phyloP scores from a whole-genome alignment of 23 tunicate genomes.

The Ascidia mentula region DNA sequence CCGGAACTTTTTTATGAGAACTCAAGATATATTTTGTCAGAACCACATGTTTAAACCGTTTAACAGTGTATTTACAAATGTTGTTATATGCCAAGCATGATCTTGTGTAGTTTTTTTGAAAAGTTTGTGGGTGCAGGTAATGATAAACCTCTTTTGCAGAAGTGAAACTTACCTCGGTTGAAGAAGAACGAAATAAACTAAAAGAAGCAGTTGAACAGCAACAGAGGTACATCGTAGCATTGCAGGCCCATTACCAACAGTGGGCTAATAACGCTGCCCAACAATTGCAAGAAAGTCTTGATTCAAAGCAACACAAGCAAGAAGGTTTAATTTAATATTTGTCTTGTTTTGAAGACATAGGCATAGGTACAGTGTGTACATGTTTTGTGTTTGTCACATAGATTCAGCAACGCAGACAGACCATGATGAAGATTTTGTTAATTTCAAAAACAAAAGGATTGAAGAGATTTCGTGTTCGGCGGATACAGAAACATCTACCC shows the following conservation, averaged over 20 bases:
- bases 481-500: neutral
- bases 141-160: no score
- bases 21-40: no score
- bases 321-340: neutral
- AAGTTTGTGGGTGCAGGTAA: no score
- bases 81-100: no score
- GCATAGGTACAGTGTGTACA: no score
- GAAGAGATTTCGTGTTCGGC: neutral
- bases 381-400: neutral
- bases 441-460: no score
- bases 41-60: no score
- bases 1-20: no score
- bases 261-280: conserved; percentile 60
- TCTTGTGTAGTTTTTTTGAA: no score
- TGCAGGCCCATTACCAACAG: conserved; percentile 69
- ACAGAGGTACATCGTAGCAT: conserved; percentile 52
- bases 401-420: neutral
- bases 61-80: no score
- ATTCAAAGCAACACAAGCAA: neutral
- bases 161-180: no score
- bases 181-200: conserved; percentile 34
- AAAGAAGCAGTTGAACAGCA: conserved; percentile 61
- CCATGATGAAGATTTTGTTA: neutral
- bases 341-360: no score
- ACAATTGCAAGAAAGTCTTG: neutral